A percentile compares a stretch with the other conserved stretches of the same genome.
Conservation (phyloP, 2,113 vertebrate species). For the Lasiurus cinereus region DNA sequence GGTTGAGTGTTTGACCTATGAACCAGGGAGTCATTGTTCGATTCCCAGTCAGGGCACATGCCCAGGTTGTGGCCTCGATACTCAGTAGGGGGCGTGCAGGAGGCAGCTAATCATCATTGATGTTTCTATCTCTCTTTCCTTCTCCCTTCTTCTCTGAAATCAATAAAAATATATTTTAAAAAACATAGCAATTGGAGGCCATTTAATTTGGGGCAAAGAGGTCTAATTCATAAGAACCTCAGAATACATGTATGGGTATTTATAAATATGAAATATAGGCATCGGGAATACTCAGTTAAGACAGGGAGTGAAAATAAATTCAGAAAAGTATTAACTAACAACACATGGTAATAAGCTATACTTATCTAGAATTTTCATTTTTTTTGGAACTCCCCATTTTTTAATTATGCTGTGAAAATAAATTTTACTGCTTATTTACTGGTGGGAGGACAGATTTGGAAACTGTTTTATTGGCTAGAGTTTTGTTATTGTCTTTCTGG, state of each 20-base stretch:
- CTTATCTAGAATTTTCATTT: slow-evolving; percentile 47
- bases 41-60: no score
- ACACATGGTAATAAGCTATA: background rate
- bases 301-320: background rate
- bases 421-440: slow-evolving; percentile 62
- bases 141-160: no score
- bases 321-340: background rate
- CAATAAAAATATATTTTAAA: slow-evolving; percentile 22
- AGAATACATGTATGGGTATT: background rate
- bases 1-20: no score
- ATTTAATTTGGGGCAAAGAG: slow-evolving; percentile 41
- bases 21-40: no score
- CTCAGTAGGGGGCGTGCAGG: no score
- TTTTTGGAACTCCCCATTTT: slow-evolving; percentile 45
- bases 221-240: background rate
- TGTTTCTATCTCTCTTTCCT: no score
- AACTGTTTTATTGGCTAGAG: slow-evolving; percentile 54
- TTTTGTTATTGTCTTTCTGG: slow-evolving; percentile 56
- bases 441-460: slow-evolving; percentile 60
- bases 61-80: no score
- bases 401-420: slow-evolving; percentile 60
- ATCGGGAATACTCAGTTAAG: slow-evolving; percentile 16
- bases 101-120: no score
- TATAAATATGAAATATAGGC: slow-evolving; percentile 4
- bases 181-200: background rate